Base-by-base conservation (phyloP, 2,113 vertebrate genomes). In the Pterocles gutturalis region DNA sequence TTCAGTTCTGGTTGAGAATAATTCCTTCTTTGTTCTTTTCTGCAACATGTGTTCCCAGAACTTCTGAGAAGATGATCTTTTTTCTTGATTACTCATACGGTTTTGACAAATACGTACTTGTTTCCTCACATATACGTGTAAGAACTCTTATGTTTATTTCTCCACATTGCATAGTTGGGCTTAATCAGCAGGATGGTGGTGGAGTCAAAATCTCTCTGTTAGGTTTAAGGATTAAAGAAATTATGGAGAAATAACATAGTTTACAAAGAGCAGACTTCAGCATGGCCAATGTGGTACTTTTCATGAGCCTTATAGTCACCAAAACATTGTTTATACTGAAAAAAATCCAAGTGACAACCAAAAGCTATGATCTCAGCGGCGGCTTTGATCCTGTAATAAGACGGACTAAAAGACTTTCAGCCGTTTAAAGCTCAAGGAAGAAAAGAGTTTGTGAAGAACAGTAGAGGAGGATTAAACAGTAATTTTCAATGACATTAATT, bases 21-120 rank as follows among this genome's bases (percentile, higher is more conserved):
- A 78, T 77, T 88, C 85, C 71, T 72, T 36, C 79, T 90, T 93
- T 88, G 92, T 92, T 60, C 90, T 65, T 58, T 61, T 12, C 58
- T 95, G 75, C 76, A 88, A 61, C 66, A 9, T 34, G 16, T 67
- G 57, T 92, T 93, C 94, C 90, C 95, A 93, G 94, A 64, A 90
- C 49, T 77, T 60, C 31, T 36, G 75, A 85, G 82, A 83, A 92
- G 80, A 64, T 2, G 26, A 41, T 83, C 26, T 64, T 54, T 94
- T n/a, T 13, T 58, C 55, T 46, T 12, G 9, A 33, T 95, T 91
- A 92, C 82, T 96, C 95, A 95, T 9, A 6, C 21, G 24, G 25
- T 11, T 91, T 36, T 28, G 34, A 90, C 90, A 95, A 66, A 51
- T 15, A 20, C 0, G 3, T 71, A 2, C 51, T 87, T 17, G 43